Evolutionary conservation across 2,888 invertebrate species (phyloP), one percentile per base, ranked within the genome.

Genomic region (Parelbella ahira): DNA sequence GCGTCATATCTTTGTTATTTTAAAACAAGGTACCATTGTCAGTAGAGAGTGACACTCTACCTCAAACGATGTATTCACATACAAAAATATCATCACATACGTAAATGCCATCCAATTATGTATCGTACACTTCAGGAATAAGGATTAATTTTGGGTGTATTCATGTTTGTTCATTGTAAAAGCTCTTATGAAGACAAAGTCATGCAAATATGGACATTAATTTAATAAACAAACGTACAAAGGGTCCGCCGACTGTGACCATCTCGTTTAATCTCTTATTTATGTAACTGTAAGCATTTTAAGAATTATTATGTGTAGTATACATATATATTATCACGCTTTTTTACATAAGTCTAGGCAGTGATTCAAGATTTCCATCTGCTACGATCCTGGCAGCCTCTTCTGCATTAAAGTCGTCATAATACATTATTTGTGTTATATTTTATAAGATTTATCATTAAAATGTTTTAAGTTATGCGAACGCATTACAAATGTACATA

Each of bases 11-110:
- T 63, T 60, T 66, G 64, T 66, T 58, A 58, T 51, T 56, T 63
- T 57, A 58, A 51, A 63, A 67, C 65, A 60, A 60, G 52, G 53
- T 36, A 33, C 55, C 56, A 61, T 59, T 65, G 56, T 63, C 45
- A 55, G 15, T 15, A 3, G 15, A 48, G 44, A 43, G 43, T 51
- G 51, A 49, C 36, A 23, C 20, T 39, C 21, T 29, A 36, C 34
- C 7, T 42, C 42, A 42, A 42, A 42, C 42, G 36, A 34, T 49
- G 36, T 48, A 37, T 42, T 46, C 37, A 44, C 38, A 30, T 25
- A 45, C 33, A 32, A 27, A 15, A 30, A 24, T 24, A 29, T 33
- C 36, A 29, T 38, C 25, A 33, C 21, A 21, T 25, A 10, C 10
- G 18, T 15, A 19, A 29, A 5, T 23, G 1, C 23, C 21, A 46